Evolutionary conservation across 2,888 invertebrate genomes (phyloP), one percentile per base, ranked within the genome.

Genomic region (Drosophila infuscata): DNA sequence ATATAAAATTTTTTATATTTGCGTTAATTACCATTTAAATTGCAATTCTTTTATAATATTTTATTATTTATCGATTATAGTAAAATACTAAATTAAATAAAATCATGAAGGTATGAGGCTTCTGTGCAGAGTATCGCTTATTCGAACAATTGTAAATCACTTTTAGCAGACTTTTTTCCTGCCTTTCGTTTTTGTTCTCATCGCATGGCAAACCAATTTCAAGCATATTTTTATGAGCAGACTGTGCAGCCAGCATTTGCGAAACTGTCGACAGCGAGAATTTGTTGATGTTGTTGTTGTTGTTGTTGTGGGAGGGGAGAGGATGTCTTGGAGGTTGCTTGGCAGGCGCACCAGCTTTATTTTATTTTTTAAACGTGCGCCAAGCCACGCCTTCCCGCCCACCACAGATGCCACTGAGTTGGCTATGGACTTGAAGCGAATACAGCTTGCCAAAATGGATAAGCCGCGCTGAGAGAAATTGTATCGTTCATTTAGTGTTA

Each of bases 141-240:
- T 48, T 59, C 53, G 29, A 15, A 3, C 17, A 9, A 4, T 3
- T 2, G 5, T 9, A 12, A 8, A 15, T 4, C 9, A 12, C 15
- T n/a, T 25, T 15, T 5, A n/a, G 17, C n/a, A 33, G 9, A 25
- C 11, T 1, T 62, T 56, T 59, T 78, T 75, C 43, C 49, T 63
- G 58, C 61, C 35, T 53, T 80, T 68, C 56, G 62, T 67, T 76
- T 66, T 76, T 57, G 53, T 51, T 54, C 73, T 58, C 66, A 52
- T 65, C 63, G 63, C 79, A 74, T 72, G 51, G 67, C 73, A 82
- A 84, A 81, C 83, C 89, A 88, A 86, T 87, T 88, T 81, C 76
- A 79, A 87, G 83, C 86, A 88, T 87, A 90, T 88, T 90, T 87
- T 87, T 87, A 90, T 88, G 90, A 87, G 82, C 71, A 71, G 80